phyloP scores from a whole-genome alignment of 2,113 vertebrate species.

The Carassius auratus region DNA sequence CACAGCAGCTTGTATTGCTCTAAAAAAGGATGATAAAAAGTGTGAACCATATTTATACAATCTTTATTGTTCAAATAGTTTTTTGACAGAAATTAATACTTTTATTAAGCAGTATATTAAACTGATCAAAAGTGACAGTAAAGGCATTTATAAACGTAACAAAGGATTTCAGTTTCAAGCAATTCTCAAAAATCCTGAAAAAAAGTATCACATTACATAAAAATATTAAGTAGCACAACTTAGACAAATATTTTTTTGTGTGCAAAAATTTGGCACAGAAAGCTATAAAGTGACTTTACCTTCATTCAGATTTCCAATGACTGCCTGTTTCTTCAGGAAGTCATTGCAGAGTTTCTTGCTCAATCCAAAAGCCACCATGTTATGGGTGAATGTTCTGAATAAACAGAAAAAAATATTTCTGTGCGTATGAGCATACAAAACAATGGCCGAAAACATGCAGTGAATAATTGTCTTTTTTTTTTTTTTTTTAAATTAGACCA shows the following conservation, averaged over 20 bases:
- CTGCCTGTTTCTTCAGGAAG: constrained; percentile 95
- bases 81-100: too few species aligned
- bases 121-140: not conserved
- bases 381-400: constrained; percentile 92
- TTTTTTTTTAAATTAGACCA: not conserved
- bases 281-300: constrained; percentile 70
- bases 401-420: constrained; percentile 48
- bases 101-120: not conserved
- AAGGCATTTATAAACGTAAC: not conserved
- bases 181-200: not conserved
- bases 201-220: not conserved
- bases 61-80: not conserved
- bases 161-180: not conserved
- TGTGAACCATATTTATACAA: not conserved
- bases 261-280: not conserved
- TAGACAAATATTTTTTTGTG: too few species aligned
- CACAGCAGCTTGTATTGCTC: constrained; percentile 95
- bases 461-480: not conserved
- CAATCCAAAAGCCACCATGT: constrained; percentile 95
- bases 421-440: not conserved
- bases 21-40: constrained; percentile 61
- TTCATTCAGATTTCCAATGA: constrained; percentile 93
- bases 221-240: not conserved
- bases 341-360: constrained; percentile 92
- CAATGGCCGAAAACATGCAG: not conserved